Base-by-base conservation (phyloP, 2,797 vertebrate genomes). In the Sebastes taczanowskii region DNA sequence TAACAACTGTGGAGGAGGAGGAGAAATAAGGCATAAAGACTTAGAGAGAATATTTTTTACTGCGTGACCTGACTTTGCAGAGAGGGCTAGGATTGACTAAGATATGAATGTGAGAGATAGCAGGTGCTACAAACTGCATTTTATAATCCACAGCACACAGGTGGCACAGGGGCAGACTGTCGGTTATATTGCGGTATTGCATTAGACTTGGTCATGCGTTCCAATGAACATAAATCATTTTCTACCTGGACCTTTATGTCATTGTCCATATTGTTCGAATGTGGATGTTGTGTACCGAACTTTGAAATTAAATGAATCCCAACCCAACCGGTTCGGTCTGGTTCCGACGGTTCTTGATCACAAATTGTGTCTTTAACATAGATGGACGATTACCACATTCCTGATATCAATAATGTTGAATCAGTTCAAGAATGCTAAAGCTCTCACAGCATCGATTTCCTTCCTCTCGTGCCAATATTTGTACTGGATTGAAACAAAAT, bases 1-100 rank as follows among this genome's bases (percentile, higher is more conserved):
- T 81, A 66, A 79, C 20, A 61, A 34, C 71, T 71, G 63, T 32
- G 56, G 23, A 32, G 68, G 34, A 18, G 55, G 20, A 60, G 38
- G 9, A n/a, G 35, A 53, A 3, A 56, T n/a, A 11, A 11, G 23
- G 34, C 11, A 25, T 8, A 10, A 18, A 6, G n/a, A 23, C 23
- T 49, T 27, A 20, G 34, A 16, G 30, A 14, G 23, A 35, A 38
- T 8, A 42, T 46, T 5, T 35, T 53, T 69, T 38, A 16, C 72
- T 63, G 34, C 11, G 23, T 64, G 69, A 65, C 59, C 10, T 63
- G 14, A 49, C 29, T 22, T 32, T 46, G 23, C n/a, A 67, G 18
- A 55, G 27, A 62, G 55, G 22, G 27, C 27, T 22, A 11, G 20
- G 34, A 32, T 56, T 2, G 7, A n/a, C 16, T 16, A 11, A 61